These are phyloP conservation scores for Malaclemys terrapin DNA, from an alignment of 2,113 vertebrate species.

Conservation along the genomic window DNA sequence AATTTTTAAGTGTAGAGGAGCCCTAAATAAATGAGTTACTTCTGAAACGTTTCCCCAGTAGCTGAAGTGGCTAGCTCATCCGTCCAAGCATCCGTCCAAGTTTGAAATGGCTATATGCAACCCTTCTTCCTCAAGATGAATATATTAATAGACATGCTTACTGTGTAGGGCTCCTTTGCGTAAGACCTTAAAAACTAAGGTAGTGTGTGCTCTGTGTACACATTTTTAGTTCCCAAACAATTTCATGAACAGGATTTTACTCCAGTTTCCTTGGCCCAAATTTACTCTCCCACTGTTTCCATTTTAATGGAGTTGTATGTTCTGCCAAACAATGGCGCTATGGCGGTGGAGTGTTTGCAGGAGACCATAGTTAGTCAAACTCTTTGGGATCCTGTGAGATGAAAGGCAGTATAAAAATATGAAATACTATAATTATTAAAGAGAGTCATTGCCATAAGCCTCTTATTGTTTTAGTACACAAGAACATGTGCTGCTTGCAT, in stretches of 20 bases:
- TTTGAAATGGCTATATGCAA: neutral
- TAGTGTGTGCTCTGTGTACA: neutral
- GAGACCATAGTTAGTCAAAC: neutral
- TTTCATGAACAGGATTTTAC: neutral
- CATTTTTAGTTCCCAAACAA: neutral
- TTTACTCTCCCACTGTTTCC: neutral
- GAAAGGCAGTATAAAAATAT: constrained; percentile 2
- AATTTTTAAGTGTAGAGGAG: neutral
- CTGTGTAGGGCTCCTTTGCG: neutral
- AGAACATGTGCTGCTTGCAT: neutral
- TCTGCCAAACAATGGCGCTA: accelerated
- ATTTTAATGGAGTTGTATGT: neutral
- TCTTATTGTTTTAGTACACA: neutral
- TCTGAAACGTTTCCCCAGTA: neutral
- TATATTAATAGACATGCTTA: neutral
- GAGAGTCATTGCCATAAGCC: constrained; percentile 22
- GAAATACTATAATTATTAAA: neutral
- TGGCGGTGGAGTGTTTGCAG: neutral
- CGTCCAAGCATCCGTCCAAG: neutral
- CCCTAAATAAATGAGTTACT: neutral
- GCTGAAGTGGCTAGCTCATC: neutral
- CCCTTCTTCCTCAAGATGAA: neutral
- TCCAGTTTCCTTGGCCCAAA: neutral
- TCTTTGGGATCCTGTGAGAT: neutral
- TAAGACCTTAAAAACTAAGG: neutral